phyloP scores from a whole-genome alignment of 2,113 vertebrate species.

The Polypterus bichir region DNA sequence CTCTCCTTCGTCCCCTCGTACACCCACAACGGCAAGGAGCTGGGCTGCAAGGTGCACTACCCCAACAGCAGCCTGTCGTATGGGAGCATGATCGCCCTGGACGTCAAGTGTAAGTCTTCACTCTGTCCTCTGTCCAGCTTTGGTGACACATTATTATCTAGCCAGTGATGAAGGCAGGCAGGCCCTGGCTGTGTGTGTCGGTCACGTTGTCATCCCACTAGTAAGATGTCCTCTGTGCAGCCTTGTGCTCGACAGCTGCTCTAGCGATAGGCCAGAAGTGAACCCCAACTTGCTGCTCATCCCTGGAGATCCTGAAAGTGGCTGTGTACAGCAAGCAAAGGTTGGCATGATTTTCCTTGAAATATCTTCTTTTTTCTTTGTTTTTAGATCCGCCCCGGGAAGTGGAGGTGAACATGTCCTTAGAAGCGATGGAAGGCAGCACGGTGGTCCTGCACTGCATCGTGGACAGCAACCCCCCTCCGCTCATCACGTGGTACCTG shows the following conservation, averaged over 20 bases:
- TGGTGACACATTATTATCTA: too few relatives aligned
- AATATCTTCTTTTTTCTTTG: not conserved
- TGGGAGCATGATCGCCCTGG: slow-evolving; percentile 62
- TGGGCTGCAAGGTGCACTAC: slow-evolving; percentile 72
- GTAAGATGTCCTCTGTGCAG: too few relatives aligned
- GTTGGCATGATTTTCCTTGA: not conserved
- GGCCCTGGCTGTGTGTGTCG: too few relatives aligned
- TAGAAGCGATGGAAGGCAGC: slow-evolving; percentile 69
- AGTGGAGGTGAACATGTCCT: slow-evolving; percentile 66
- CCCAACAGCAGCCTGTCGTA: slow-evolving; percentile 66
- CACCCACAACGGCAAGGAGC: slow-evolving; percentile 62
- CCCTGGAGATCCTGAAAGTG: too few relatives aligned
- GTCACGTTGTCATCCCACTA: too few relatives aligned
- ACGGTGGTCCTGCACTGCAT: slow-evolving; percentile 64
- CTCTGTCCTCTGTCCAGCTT: not conserved
- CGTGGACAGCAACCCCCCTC: slow-evolving; percentile 69
- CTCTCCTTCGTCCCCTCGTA: slow-evolving; percentile 66
- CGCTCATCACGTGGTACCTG: slow-evolving; percentile 65
- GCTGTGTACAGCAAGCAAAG: too few relatives aligned
- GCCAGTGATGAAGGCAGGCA: too few relatives aligned
- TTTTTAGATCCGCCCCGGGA: slow-evolving; percentile 52
- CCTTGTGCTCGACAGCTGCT: too few relatives aligned
- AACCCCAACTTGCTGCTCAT: too few relatives aligned
- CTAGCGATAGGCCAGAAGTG: too few relatives aligned
- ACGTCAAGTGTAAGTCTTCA: slow-evolving; percentile 68